These are phyloP conservation scores for Mastacembelus armatus DNA, from an alignment of 2,797 vertebrate species.

Conservation along the genomic window DNA sequence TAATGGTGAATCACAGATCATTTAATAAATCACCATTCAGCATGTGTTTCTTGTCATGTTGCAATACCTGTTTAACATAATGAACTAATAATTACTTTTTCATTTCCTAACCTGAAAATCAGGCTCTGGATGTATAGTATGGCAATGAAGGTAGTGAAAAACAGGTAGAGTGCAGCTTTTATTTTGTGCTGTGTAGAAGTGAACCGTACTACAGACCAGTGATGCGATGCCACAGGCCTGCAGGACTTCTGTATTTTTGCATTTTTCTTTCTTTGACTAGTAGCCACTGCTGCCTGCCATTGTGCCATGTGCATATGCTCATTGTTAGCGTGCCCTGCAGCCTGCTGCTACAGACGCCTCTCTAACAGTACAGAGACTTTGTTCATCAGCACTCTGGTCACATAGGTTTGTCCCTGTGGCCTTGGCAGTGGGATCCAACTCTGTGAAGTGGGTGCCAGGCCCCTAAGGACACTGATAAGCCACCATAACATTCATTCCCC, in stretches of 20 bases:
- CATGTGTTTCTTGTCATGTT: slow-evolving; percentile 2
- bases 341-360: slow-evolving; percentile 37
- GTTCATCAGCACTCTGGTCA: slow-evolving; percentile 73
- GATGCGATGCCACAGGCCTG: background rate
- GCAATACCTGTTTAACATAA: background rate
- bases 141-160: slow-evolving; percentile 2
- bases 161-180: background rate
- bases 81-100: background rate
- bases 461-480: slow-evolving; percentile 79
- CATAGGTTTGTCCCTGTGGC: slow-evolving; percentile 77
- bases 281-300: slow-evolving; percentile 24
- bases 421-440: slow-evolving; percentile 65
- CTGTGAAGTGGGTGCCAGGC: slow-evolving; percentile 80
- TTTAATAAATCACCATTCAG: no score
- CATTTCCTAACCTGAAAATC: slow-evolving; percentile 41
- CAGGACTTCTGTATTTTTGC: slow-evolving; percentile 14
- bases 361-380: slow-evolving; percentile 52
- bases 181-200: background rate
- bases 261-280: slow-evolving; percentile 25
- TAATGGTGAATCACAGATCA: background rate
- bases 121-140: background rate
- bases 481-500: slow-evolving; percentile 75
- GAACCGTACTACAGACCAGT: background rate
- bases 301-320: slow-evolving; percentile 37
- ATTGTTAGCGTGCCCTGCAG: slow-evolving; percentile 59